Conservation (phyloP, 2,797 vertebrate genomes). For the Carapus acus region DNA sequence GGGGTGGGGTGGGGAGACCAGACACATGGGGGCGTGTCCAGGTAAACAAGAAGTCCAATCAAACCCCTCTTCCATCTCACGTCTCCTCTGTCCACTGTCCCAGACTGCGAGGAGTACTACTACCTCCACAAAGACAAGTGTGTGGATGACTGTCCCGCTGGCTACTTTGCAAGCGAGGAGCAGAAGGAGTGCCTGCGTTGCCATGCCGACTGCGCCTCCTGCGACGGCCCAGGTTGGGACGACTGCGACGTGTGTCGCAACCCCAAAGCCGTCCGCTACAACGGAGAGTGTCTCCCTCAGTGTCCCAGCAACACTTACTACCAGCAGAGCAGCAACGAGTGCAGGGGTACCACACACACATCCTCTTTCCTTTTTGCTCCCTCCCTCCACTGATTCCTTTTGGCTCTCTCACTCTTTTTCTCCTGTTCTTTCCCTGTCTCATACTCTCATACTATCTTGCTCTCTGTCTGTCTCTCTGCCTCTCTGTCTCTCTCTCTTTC, state of each 20-base stretch:
- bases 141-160: conserved; percentile 71
- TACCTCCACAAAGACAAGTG: conserved; percentile 72
- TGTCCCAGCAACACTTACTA: conserved; percentile 76
- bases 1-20: not conserved
- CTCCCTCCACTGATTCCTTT: too few relatives aligned
- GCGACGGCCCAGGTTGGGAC: conserved; percentile 69
- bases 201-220: conserved; percentile 72
- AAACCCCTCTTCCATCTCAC: not conserved
- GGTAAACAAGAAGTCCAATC: too few relatives aligned
- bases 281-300: conserved; percentile 68
- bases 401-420: too few relatives aligned
- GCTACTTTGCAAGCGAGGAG: conserved; percentile 64
- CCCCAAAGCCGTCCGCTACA: conserved; percentile 56
- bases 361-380: too few relatives aligned
- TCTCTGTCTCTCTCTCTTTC: too few relatives aligned
- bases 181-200: conserved; percentile 73
- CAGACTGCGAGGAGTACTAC: conserved; percentile 74
- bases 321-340: conserved; percentile 59
- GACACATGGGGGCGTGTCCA: too few relatives aligned
- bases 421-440: too few relatives aligned
- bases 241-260: conserved; percentile 74
- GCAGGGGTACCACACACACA: too few relatives aligned
- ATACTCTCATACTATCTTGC: too few relatives aligned
- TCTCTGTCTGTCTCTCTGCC: too few relatives aligned
- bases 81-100: not conserved